Evolutionary conservation across 1,140 invertebrate genomes (phyloP), one percentile per base, ranked within the genome.

Genomic region (Planococcus citri): DNA sequence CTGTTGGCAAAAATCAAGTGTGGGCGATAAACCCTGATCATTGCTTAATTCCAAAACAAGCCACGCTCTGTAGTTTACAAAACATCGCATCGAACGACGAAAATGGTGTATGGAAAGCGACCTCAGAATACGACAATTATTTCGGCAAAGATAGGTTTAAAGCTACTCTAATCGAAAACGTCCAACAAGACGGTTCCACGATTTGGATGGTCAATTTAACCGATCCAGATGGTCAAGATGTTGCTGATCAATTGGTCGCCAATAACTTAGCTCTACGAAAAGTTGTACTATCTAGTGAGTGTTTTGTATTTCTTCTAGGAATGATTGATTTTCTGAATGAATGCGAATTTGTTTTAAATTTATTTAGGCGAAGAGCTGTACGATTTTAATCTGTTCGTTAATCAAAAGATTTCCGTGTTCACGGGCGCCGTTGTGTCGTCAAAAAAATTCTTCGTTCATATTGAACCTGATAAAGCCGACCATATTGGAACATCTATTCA

Each of bases 21-120:
- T 90, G 84, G 81, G 81, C 83, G 20, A 78, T 90, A 24, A 85
- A 88, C 69, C 80, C 79, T 27, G 81, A 85, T 71, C 83, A 88
- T 27, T 81, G 86, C 74, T 77, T 80, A n/a, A 72, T 90, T 10
- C 88, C 88, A 0, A 85, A 82, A 68, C 85, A 89, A 79, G 87
- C 86, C 0, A 79, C 88, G 2, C 79, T 81, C 21, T 91, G 88
- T 76, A 79, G 81, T 0, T 77, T 92, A 21, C 76, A 80, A 17
- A 82, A 83, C 37, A 79, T 90, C 1, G 71, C 78, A 14, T 83
- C 85, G 1, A 76, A 75, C 20, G 79, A 78, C 41, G 77, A 76
- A 1, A 79, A 78, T 41, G 77, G 76, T 0, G 79, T 80, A 3
- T 74, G 72, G 72, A 25, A 68, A 25, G 77, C 81, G 51, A 73